Conservation (phyloP, 2,113 vertebrate species). For the Mohoua ochrocephala region DNA sequence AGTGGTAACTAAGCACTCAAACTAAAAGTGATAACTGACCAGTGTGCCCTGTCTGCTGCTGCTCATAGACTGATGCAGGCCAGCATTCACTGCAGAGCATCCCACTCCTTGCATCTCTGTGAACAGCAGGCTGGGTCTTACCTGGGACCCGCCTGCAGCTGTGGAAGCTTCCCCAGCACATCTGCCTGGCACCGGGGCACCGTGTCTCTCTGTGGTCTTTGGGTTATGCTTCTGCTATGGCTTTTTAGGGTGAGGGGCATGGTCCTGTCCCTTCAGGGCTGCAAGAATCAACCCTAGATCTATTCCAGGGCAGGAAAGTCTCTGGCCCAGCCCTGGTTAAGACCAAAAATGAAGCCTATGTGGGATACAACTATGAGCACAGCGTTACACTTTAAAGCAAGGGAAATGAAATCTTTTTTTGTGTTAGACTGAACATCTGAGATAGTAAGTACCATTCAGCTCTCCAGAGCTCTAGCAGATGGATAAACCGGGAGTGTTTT, state of each 20-base stretch:
- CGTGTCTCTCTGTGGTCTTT: neutral
- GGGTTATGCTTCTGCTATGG: neutral
- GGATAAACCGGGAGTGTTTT: neutral
- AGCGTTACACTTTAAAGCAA: neutral
- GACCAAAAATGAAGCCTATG: neutral
- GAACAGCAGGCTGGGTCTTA: neutral
- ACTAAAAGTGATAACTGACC: neutral
- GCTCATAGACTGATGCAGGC: neutral
- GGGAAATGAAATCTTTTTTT: neutral
- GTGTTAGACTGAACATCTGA: neutral
- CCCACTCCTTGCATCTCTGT: rapidly evolving
- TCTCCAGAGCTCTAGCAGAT: neutral
- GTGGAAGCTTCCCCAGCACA: neutral
- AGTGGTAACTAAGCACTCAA: neutral
- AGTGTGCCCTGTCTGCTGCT: neutral
- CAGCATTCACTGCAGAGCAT: neutral
- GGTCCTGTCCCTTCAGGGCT: neutral
- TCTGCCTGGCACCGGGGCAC: neutral
- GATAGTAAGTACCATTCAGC: neutral
- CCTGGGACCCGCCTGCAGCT: neutral
- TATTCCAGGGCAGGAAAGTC: neutral
- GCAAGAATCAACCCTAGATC: neutral
- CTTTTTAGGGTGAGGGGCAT: neutral
- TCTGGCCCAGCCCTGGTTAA: neutral
- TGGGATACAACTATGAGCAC: neutral